These are phyloP conservation scores for Echiichthys vipera DNA, from an alignment of 2,797 vertebrate genomes.

Conservation along the genomic window DNA sequence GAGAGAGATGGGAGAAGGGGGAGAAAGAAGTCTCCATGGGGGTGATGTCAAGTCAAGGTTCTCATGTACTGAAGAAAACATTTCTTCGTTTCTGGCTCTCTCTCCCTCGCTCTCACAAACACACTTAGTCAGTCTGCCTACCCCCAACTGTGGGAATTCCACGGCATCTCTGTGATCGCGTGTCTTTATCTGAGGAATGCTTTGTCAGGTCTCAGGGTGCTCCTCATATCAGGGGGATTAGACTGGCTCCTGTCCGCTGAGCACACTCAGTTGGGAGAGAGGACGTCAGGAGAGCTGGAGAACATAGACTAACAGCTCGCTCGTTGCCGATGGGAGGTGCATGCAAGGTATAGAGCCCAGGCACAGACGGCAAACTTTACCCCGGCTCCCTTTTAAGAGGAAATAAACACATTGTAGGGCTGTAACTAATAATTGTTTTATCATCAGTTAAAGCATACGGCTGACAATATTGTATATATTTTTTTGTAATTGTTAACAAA, in stretches of 20 bases:
- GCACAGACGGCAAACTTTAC: slow-evolving; percentile 71
- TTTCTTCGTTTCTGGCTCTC: slow-evolving; percentile 60
- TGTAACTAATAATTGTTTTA: slow-evolving; percentile 2
- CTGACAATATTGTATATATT: neutral
- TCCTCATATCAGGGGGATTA: slow-evolving; percentile 99
- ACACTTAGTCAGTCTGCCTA: slow-evolving; percentile 46
- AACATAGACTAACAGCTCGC: slow-evolving; percentile 93
- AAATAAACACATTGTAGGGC: slow-evolving; percentile 49
- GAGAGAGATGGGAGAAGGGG: slow-evolving; percentile 40
- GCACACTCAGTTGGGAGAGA: slow-evolving; percentile 70
- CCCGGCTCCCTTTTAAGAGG: slow-evolving; percentile 64
- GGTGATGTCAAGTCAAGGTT: slow-evolving; percentile 85
- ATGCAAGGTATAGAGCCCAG: slow-evolving; percentile 25
- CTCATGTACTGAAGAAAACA: slow-evolving; percentile 76
- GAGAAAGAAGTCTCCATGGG: slow-evolving; percentile 55
- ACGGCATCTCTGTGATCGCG: slow-evolving; percentile 92
- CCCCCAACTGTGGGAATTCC: slow-evolving; percentile 89
- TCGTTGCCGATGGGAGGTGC: slow-evolving; percentile 67
- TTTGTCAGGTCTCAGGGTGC: slow-evolving; percentile 96
- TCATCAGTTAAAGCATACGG: neutral
- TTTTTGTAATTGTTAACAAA: neutral
- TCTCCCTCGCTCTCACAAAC: slow-evolving; percentile 44
- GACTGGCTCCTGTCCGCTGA: slow-evolving; percentile 87
- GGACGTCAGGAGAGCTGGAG: slow-evolving; percentile 87
- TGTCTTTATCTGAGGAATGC: slow-evolving; percentile 99